These are phyloP conservation scores for Hydractinia symbiolongicarpus DNA, from an alignment of 30 jellyfish, hydroid and myxozoan species.

Conservation along the genomic window DNA sequence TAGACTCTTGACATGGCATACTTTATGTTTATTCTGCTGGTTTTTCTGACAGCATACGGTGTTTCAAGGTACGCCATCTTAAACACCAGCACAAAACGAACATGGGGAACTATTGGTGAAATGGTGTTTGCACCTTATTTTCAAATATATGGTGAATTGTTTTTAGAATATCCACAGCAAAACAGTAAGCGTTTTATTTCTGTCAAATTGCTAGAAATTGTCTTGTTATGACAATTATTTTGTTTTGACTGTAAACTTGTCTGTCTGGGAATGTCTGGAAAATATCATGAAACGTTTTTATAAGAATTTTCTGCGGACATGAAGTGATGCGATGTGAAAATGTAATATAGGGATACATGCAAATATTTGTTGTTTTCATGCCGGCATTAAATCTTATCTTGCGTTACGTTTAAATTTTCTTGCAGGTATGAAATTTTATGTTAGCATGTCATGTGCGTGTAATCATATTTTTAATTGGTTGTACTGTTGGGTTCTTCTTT, in stretches of 20 bases:
- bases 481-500: too few species aligned
- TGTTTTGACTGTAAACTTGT: neutral
- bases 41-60: slow-evolving; percentile 33
- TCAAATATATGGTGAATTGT: slow-evolving; percentile 38
- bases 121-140: slow-evolving; percentile 24
- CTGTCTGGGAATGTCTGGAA: neutral
- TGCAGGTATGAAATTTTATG: too few species aligned
- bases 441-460: too few species aligned
- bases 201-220: neutral
- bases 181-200: neutral
- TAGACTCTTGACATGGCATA: slow-evolving; percentile 35
- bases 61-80: slow-evolving; percentile 28
- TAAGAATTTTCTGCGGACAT: neutral
- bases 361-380: too few species aligned
- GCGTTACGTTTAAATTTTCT: too few species aligned
- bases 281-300: neutral
- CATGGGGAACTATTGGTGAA: slow-evolving; percentile 15
- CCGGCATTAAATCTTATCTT: too few species aligned
- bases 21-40: slow-evolving; percentile 29
- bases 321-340: too few species aligned
- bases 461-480: too few species aligned
- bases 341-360: too few species aligned
- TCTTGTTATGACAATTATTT: neutral
- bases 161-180: slow-evolving; percentile 16
- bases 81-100: slow-evolving; percentile 3